These are phyloP conservation scores for Lacerta agilis DNA, from an alignment of 2,797 vertebrate genomes.

Conservation along the genomic window DNA sequence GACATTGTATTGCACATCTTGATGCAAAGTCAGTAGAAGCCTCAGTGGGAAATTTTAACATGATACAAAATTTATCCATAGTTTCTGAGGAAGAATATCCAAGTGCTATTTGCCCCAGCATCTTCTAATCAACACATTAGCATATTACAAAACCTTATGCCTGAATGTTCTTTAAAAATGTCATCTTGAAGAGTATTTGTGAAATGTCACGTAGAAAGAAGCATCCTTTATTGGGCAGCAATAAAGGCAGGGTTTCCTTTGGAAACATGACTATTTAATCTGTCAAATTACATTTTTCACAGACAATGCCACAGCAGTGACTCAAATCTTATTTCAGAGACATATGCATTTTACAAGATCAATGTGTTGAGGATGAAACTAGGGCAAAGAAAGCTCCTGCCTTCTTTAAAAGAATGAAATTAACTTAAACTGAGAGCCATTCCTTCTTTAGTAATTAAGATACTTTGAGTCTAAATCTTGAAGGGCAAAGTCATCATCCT, in stretches of 20 bases:
- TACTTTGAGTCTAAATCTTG: neutral
- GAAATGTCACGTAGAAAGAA: slow-evolving; percentile 49
- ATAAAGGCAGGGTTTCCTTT: slow-evolving; percentile 10
- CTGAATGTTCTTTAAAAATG: slow-evolving; percentile 43
- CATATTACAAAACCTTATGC: slow-evolving; percentile 27
- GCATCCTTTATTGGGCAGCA: slow-evolving; percentile 11
- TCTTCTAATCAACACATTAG: slow-evolving; percentile 30
- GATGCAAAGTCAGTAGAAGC: slow-evolving; percentile 50
- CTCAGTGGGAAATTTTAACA: slow-evolving; percentile 50
- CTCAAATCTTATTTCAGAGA: slow-evolving; percentile 31
- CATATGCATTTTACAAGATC: neutral
- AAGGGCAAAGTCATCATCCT: slow-evolving; percentile 12
- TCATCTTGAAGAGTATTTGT: slow-evolving; percentile 34
- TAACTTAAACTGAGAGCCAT: slow-evolving; percentile 18
- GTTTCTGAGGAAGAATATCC: slow-evolving; percentile 45
- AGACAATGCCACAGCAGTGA: slow-evolving; percentile 12
- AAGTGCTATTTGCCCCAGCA: slow-evolving; percentile 42
- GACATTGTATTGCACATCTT: slow-evolving; percentile 41
- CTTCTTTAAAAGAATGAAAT: slow-evolving; percentile 48
- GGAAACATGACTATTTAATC: slow-evolving; percentile 26
- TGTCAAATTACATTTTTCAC: slow-evolving; percentile 33
- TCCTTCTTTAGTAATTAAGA: slow-evolving; percentile 20
- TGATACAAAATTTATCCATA: slow-evolving; percentile 52
- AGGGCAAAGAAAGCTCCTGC: slow-evolving; percentile 49
- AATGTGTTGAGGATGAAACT: slow-evolving; percentile 9